Evolutionary conservation across 1,140 invertebrate species (phyloP), one percentile per base, ranked within the genome.

Genomic region (Plutomurus gul): DNA sequence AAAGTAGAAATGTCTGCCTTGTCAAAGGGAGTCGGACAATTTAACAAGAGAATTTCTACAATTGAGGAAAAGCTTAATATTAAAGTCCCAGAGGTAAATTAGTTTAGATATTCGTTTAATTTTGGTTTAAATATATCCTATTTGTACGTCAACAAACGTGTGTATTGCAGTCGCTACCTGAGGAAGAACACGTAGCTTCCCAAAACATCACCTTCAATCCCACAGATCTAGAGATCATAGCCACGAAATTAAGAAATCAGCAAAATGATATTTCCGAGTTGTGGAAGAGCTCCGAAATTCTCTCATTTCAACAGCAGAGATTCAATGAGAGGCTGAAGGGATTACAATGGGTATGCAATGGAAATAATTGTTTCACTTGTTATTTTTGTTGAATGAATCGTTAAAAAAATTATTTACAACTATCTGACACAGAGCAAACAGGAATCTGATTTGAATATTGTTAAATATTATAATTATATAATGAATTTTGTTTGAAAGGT

Each of bases 231-330:
- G 56, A 65, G 6, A 27, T 65, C n/a, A 4, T 65, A 7, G 16
- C 11, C 1, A 65, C 72, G 11, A 79, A 79, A 65, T 16, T 79
- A 27, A 49, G 70, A 70, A 70, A 47, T 47, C 60, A 47, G 0
- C 72, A 79, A 75, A 60, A 46, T 16, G 78, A 79, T 30, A 71
- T 79, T 49, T 51, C 73, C 39, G 78, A 79, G n/a, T 39, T 79
- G 16, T 79, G 78, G 78, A 79, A 79, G 27, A 79, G 72, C 25
- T 79, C 78, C 7, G 78, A 79, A 75, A 79, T 79, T 39, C 43
- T 79, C 0, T 75, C 72, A 0, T 79, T 75, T 18, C 78, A 79
- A 30, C 78, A 79, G 37, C 72, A 75, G 27, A 37, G 40, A 16
- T 75, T 79, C 25, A 76, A 65, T 22, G 78, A 79, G 33, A 79